phyloP scores from a whole-genome alignment of 2,113 vertebrate species.

The Bucco capensis region DNA sequence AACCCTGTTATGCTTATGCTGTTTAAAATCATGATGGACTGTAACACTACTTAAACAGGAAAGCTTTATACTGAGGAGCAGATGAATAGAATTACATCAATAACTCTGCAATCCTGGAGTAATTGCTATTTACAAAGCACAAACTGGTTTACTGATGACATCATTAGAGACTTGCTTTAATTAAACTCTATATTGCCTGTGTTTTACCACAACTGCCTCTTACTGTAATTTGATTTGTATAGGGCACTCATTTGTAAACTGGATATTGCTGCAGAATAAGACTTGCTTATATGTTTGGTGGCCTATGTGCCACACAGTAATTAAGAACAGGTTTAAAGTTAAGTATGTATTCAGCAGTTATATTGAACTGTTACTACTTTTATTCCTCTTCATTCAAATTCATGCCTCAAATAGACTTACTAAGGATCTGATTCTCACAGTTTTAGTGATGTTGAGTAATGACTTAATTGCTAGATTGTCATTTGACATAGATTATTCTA shows the following conservation, averaged over 20 bases:
- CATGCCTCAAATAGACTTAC: background rate
- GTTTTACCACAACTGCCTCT: background rate
- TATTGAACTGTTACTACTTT: background rate
- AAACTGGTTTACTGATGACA: background rate
- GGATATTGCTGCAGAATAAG: constrained; percentile 2
- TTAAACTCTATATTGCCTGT: constrained; percentile 2
- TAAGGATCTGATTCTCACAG: background rate
- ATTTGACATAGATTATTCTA: background rate
- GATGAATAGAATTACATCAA: constrained; percentile 24
- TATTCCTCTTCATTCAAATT: constrained; percentile 11
- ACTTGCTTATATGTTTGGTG: background rate
- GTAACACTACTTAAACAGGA: background rate
- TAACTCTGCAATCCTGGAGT: constrained; percentile 1
- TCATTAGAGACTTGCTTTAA: constrained; percentile 34
- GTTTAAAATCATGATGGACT: constrained; percentile 2
- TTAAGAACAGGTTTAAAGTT: background rate
- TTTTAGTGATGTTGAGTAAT: background rate
- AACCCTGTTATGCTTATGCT: background rate
- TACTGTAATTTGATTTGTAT: constrained; percentile 19
- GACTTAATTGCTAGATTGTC: constrained; percentile 11
- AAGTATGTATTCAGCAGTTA: background rate
- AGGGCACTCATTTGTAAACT: constrained; percentile 2
- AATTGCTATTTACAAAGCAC: constrained; percentile 12
- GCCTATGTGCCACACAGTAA: background rate
- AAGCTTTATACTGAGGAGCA: background rate